Evolutionary conservation across 2,113 vertebrate genomes (phyloP), one percentile per base, ranked within the genome.

Genomic region (Callaeas wilsoni): DNA sequence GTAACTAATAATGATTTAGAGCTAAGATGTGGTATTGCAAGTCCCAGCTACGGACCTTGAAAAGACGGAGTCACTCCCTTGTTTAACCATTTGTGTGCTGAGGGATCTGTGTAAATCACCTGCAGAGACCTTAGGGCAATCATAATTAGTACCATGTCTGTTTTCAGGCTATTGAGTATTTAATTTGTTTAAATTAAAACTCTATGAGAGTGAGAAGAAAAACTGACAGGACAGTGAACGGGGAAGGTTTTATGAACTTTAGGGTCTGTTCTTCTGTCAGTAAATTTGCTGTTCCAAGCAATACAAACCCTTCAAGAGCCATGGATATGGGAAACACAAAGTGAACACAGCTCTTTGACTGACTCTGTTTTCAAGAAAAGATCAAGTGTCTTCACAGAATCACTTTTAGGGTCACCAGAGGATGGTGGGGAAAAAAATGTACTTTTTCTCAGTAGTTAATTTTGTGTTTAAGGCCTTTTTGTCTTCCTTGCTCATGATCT

Each of bases 371-470:
- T 73, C 3, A 73, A 86, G 41, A 39, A 10, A 23, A 29, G 1
- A 7, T 23, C 29, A 49, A 5, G 4, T 52, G 8, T 21, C 3
- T 85, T 47, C 8, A 7, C 30, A 44, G 49, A 71, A 60, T 35
- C 1, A 25, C 49, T 62, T 82, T 73, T 35, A 65, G n/a, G 21
- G 9, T 80, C 9, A 80, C 13, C 8, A 30, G n/a, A 42, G 20
- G 17, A 30, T 62, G 16, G 6, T 53, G 25, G 9, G 12, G 5
- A 0, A 8, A 29, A 60, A 94, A 62, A 22, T 2, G 3, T 0
- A 6, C 3, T 5, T 63, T 85, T 77, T 63, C 16, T 63, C 13
- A 9, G 32, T 65, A 53, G 57, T 56, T 68, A 35, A 62, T 62
- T 56, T 10, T 47, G 18, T 46, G 18, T 81, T 94, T 25, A 33